These are phyloP conservation scores for Crotalus viridis DNA, from an alignment of 2,113 vertebrate genomes.

Conservation along the genomic window DNA sequence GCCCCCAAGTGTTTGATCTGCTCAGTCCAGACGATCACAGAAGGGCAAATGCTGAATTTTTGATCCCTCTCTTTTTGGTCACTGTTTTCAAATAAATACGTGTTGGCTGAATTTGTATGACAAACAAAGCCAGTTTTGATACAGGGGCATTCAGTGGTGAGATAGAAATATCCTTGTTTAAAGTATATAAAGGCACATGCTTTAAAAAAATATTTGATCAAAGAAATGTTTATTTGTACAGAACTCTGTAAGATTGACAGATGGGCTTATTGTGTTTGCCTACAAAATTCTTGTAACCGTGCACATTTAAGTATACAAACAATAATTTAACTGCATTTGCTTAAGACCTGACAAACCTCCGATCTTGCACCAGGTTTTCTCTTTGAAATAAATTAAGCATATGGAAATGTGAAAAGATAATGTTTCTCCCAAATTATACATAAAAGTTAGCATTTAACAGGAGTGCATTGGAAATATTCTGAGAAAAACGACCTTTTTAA, in stretches of 20 bases:
- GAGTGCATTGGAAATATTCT: background rate
- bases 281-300: slow-evolving; percentile 2
- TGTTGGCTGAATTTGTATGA: background rate
- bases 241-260: background rate
- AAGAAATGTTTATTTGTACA: background rate
- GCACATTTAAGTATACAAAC: slow-evolving; percentile 27
- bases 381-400: background rate
- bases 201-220: background rate
- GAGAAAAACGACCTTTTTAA: background rate
- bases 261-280: accelerated
- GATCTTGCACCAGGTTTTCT: background rate
- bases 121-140: background rate
- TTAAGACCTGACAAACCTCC: background rate
- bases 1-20: background rate
- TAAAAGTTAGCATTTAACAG: background rate
- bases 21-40: background rate
- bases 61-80: background rate
- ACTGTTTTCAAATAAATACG: background rate
- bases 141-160: background rate
- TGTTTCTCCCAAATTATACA: background rate
- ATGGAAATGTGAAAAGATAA: background rate
- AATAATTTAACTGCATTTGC: slow-evolving; percentile 1
- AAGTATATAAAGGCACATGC: no score
- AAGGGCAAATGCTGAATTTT: background rate
- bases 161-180: background rate